Evolutionary conservation across 2,888 invertebrate species (phyloP), one percentile per base, ranked within the genome.

Genomic region (Caenorhabditis doughertyi): DNA sequence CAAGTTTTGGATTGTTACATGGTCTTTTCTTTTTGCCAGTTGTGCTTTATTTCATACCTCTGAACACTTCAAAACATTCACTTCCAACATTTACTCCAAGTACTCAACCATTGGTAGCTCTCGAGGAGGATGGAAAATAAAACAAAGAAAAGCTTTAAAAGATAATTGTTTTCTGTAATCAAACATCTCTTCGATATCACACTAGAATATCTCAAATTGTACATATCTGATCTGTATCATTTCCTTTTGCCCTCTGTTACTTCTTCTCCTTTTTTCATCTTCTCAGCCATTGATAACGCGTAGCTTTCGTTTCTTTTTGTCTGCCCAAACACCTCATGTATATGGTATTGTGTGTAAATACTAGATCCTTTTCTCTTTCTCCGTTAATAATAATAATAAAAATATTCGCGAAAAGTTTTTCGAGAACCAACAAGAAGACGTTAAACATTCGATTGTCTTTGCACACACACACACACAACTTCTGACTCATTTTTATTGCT

Each of bases 11-110:
- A 25, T 70, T 87, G 11, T 56, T 90, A 16, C 90, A 90, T 80
- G 90, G 89, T 1, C 80, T 90, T 8, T 81, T 90, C 81, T 83
- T 90, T 67, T 84, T 90, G n/a, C 90, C 90, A 13, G 83, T 87
- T 32, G 68, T 89, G 13, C 65, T 89, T 8, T 81, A 74, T 32
- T 81, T 76, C 58, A 80, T 83, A 11, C 83, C 83, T 8, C 51
- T 81, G 16, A 71, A 70, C 35, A 32, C 68, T 44, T 47, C 60
- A 9, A 67, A 70, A 60, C 68, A 73, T 35, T 62, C 67, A 3
- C 65, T 68, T 32, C 68, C 73, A 16, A 60, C 51, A 13, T 72
- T 56, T 27, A 70, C 68, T n/a, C 70, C 71, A 27, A 70, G 70
- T 47, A 76, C 74, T 23, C 70, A 70, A 21, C 81, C 81, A 23